Evolutionary conservation across 1,140 invertebrate genomes (phyloP).

Genomic region (Oreohelix idahoensis): DNA sequence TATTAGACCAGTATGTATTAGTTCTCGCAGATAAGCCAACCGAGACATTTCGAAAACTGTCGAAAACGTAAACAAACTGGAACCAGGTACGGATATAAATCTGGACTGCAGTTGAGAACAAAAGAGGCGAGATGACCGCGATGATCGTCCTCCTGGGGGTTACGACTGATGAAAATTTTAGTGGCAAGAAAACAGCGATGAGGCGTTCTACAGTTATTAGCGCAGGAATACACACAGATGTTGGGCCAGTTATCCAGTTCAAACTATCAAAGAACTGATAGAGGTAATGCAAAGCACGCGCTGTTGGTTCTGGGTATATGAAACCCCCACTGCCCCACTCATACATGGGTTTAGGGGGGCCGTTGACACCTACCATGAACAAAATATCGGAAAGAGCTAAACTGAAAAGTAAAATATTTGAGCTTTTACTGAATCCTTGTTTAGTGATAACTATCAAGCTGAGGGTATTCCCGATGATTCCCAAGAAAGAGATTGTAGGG

Average conservation of each 20-base stretch:
- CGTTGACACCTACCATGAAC: conserved; percentile 8
- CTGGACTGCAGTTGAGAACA: not conserved
- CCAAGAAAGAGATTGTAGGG: not conserved
- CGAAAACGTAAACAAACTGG: conserved; percentile 10
- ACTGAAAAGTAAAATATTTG: not conserved
- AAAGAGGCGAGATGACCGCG: not conserved
- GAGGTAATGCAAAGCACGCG: not conserved
- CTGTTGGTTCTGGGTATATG: not conserved
- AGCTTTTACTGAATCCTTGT: not conserved
- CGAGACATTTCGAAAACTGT: not conserved
- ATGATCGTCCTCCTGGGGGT: not conserved
- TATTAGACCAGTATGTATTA: not conserved
- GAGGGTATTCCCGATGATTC: not conserved
- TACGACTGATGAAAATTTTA: not conserved
- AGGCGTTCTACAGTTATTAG: conserved; percentile 1
- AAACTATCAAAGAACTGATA: not conserved
- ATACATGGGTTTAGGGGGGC: not conserved
- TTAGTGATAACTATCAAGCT: not conserved
- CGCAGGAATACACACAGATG: not conserved
- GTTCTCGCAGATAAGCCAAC: conserved; percentile 5
- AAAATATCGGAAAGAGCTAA: conserved; percentile 1
- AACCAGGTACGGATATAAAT: conserved; percentile 18
- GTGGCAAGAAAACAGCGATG: conserved; percentile 21
- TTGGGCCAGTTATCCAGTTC: not conserved
- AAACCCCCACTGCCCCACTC: not conserved